Evolutionary conservation across 1,140 invertebrate genomes (phyloP), one percentile per base, ranked within the genome.

Genomic region (Lysiphlebus fabarum): DNA sequence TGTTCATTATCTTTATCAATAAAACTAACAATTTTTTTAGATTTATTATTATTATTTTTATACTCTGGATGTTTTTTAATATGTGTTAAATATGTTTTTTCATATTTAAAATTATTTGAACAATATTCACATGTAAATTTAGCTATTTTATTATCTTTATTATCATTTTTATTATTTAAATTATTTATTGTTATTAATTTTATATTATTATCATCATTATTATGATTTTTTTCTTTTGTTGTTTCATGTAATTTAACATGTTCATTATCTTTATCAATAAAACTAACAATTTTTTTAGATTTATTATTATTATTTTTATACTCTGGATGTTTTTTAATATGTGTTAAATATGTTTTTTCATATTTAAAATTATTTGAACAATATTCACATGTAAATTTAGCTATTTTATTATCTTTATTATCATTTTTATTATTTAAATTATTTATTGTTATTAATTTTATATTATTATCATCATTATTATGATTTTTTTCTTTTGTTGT

Each of bases 281-380:
- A 26, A 37, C 6, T 8, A 37, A 44, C 34, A 26, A 33, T 49
- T 34, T 67, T 63, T 4, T 50, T 53, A 4, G 63, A 42, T 7
- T 17, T 26, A 50, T 47, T 65, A 54, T 57, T 53, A 40, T 66
- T 51, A 10, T 61, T 41, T 37, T 69, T 64, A 49, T 70, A 74
- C 9, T 73, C 70, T 12, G 66, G 50, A 66, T 77, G 75, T 48
- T 10, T 69, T 62, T 67, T 71, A 7, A 68, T 67, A n/a, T 77
- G 75, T 5, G 67, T 65, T 6, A 68, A 34, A 63, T 69, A 77
- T 5, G 72, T 65, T 33, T 74, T 76, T 44, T 73, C 65, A 59
- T 74, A 71, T 10, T 67, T 73, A 54, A 77, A 77, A 58, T 73
- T 68, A 51, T 71, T 75, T 6, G 65, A 59, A 54, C 75, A 77